Conservation (phyloP, 2,888 invertebrate species). For the Dysmachus trigonus region DNA sequence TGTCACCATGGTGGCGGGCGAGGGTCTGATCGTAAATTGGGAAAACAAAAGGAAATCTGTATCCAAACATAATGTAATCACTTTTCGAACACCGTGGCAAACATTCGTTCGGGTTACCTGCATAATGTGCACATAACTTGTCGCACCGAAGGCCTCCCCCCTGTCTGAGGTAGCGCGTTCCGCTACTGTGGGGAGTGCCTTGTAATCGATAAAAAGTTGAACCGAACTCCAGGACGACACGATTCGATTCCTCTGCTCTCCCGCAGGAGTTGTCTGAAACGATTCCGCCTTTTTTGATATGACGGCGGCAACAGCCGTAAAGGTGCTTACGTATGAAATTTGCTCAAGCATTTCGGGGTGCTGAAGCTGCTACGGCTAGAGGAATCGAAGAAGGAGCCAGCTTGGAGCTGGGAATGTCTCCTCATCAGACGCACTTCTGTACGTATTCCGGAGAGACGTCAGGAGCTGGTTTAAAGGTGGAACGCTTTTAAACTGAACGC, state of each 20-base stretch:
- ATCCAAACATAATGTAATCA: slow-evolving; percentile 23
- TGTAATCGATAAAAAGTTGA: slow-evolving; percentile 13
- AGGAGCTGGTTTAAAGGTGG: neutral
- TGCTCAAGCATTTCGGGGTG: neutral
- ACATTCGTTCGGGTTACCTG: slow-evolving; percentile 1
- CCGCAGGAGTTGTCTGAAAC: neutral
- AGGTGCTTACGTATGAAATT: neutral
- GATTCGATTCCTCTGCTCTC: neutral
- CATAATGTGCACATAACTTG: slow-evolving; percentile 20
- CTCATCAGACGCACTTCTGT: neutral
- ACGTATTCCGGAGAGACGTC: neutral
- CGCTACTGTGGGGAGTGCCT: neutral
- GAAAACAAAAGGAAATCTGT: slow-evolving; percentile 2
- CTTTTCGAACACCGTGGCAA: neutral
- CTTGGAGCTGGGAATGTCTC: neutral
- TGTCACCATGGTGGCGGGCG: neutral
- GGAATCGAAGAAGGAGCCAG: neutral
- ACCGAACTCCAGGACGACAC: neutral
- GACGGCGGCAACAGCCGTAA: neutral
- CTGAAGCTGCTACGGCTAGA: neutral
- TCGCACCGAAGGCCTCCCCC: neutral
- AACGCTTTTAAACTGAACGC: neutral
- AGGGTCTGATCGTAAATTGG: neutral
- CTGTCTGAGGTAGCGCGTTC: neutral
- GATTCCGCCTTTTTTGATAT: neutral